Evolutionary conservation across 2,113 vertebrate species (phyloP).

Genomic region (Baryphthengus martii): DNA sequence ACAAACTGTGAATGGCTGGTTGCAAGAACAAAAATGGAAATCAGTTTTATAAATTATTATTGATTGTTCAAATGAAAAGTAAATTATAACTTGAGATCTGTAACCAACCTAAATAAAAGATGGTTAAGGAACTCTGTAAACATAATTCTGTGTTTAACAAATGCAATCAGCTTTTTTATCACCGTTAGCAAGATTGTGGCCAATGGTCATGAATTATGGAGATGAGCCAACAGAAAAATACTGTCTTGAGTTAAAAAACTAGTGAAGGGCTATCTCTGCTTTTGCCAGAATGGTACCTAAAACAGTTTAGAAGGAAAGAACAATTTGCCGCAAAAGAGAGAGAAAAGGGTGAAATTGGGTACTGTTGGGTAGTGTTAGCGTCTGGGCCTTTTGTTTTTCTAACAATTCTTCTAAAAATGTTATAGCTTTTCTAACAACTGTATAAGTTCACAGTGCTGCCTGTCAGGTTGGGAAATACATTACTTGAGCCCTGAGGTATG

Average conservation of each 20-base stretch:
- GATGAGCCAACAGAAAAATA: conserved; percentile 45
- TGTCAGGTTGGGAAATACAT: not conserved
- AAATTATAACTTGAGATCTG: not conserved
- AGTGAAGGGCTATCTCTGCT: conserved; percentile 15
- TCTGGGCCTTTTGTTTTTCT: not conserved
- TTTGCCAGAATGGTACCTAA: conserved; percentile 12
- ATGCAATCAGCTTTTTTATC: not conserved
- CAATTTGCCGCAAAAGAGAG: not conserved
- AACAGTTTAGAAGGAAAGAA: not conserved
- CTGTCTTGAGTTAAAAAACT: too few relatives aligned
- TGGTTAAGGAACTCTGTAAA: not conserved
- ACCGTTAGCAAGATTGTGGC: not conserved
- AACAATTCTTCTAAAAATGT: not conserved
- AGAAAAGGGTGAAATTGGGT: not conserved
- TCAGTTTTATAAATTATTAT: not conserved
- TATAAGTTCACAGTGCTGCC: not conserved
- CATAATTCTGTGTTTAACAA: not conserved
- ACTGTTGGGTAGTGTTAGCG: not conserved
- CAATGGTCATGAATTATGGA: not conserved
- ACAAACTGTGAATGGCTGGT: not conserved
- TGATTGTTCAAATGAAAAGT: not conserved
- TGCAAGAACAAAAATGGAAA: not conserved
- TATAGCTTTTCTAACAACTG: not conserved
- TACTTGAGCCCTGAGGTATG: not conserved
- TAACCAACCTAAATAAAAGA: not conserved